A percentile compares a stretch with the other conserved stretches of the same genome.
These are phyloP conservation scores for Drosophila lacicola DNA, from an alignment of 2,888 invertebrate species.

Conservation along the genomic window DNA sequence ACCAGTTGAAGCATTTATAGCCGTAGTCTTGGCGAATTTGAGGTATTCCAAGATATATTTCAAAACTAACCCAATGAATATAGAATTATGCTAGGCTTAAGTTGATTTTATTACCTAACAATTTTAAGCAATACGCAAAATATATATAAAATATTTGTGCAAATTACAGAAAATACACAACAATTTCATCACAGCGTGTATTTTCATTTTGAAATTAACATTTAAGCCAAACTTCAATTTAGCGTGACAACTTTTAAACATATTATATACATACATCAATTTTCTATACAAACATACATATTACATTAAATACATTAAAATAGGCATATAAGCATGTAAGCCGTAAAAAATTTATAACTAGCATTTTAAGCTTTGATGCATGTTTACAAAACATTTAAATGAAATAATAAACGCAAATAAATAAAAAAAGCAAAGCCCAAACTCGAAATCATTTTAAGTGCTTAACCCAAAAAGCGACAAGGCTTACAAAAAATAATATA, in stretches of 20 bases:
- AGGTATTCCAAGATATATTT: slow-evolving; percentile 19
- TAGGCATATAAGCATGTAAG: slow-evolving; percentile 33
- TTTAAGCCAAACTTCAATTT: slow-evolving; percentile 40
- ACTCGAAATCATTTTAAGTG: slow-evolving; percentile 48
- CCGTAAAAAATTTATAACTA: slow-evolving; percentile 65
- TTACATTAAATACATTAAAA: slow-evolving; percentile 14
- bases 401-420: slow-evolving; percentile 62
- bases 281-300: slow-evolving; percentile 13
- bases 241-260: slow-evolving; percentile 31
- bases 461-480: slow-evolving; percentile 21
- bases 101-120: slow-evolving; percentile 23
- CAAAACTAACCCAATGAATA: slow-evolving; percentile 27
- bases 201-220: slow-evolving; percentile 34
- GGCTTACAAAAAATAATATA: slow-evolving; percentile 8
- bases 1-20: slow-evolving; percentile 76
- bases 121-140: slow-evolving; percentile 39
- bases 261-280: slow-evolving; percentile 19
- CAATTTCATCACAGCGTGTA: slow-evolving; percentile 37
- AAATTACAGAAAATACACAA: slow-evolving; percentile 12
- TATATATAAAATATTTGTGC: slow-evolving; percentile 27
- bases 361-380: slow-evolving; percentile 80
- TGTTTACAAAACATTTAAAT: slow-evolving; percentile 83
- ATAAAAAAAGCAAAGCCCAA: slow-evolving; percentile 44
- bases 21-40: slow-evolving; percentile 40
- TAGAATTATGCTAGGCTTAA: slow-evolving; percentile 31